A percentile compares a stretch with the other conserved stretches of the same genome.
phyloP scores from a whole-genome alignment of 1,140 invertebrate genomes.

The Saccostrea echinata region DNA sequence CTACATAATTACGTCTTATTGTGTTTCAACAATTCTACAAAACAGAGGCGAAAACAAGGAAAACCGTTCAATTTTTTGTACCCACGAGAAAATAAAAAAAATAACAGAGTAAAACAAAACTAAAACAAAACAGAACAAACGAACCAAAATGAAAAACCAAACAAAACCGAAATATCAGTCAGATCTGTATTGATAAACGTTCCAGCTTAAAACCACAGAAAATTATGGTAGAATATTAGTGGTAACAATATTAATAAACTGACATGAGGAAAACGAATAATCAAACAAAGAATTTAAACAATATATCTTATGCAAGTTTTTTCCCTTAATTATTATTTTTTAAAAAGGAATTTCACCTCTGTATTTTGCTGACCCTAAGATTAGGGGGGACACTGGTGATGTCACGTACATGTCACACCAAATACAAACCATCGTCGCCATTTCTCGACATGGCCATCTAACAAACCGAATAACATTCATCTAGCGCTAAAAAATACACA shows the following conservation, averaged over 20 bases:
- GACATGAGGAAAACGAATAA: no score
- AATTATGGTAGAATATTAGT: no score
- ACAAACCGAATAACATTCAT: conserved; percentile 2
- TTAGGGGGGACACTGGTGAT: not conserved
- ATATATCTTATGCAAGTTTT: no score
- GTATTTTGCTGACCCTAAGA: not conserved
- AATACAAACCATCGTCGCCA: conserved; percentile 14
- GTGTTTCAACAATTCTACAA: conserved; percentile 25
- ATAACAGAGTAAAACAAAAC: not conserved
- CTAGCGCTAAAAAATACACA: conserved; percentile 30
- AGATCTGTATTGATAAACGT: not conserved
- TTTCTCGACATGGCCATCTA: conserved; percentile 19
- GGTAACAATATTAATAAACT: no score
- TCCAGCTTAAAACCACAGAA: not conserved
- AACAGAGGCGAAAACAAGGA: conserved; percentile 25
- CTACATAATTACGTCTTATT: conserved; percentile 28
- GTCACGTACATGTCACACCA: not conserved
- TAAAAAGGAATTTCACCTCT: not conserved
- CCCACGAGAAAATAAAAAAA: not conserved
- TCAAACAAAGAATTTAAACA: no score
- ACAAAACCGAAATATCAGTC: not conserved
- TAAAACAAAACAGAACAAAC: no score
- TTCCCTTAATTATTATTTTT: no score
- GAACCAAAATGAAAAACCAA: no score
- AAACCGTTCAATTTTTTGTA: not conserved